A percentile compares a stretch with the other conserved stretches of the same genome.
Evolutionary conservation across 2,797 vertebrate genomes (phyloP).

Genomic region (Chaenodraco wilsoni): DNA sequence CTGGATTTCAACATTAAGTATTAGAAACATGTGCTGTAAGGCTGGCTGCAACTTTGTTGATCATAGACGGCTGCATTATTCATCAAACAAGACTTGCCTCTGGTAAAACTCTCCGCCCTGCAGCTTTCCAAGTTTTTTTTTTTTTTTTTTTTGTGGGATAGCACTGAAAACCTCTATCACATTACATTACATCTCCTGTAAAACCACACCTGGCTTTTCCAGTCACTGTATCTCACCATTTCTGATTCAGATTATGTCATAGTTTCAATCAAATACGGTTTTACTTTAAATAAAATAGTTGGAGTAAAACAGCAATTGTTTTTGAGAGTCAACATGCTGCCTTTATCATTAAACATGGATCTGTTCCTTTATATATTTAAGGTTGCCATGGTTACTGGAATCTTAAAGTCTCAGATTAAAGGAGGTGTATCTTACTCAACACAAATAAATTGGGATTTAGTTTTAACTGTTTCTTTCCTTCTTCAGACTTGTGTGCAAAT

Average conservation of each 20-base stretch:
- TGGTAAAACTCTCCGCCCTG: constrained; percentile 46
- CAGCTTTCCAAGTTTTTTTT: constrained; percentile 36
- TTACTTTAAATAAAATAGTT: constrained; percentile 13
- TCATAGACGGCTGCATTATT: constrained; percentile 67
- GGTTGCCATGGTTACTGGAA: constrained; percentile 60
- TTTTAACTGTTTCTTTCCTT: constrained; percentile 46
- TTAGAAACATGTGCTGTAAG: constrained; percentile 39
- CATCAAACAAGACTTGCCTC: constrained; percentile 61
- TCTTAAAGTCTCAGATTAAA: constrained; percentile 30
- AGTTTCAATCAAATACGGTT: constrained; percentile 13
- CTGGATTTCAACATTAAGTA: constrained; percentile 13
- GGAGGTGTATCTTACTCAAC: constrained; percentile 35
- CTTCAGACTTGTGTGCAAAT: constrained; percentile 38
- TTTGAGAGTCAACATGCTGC: not conserved
- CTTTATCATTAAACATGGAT: constrained; percentile 18
- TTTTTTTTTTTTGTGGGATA: constrained; percentile 30
- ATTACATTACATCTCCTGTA: not conserved
- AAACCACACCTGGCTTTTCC: constrained; percentile 45
- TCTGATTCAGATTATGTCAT: constrained; percentile 22
- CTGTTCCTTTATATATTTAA: constrained; percentile 28
- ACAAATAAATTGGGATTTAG: constrained; percentile 28
- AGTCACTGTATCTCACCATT: constrained; percentile 5
- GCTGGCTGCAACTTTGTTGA: constrained; percentile 49
- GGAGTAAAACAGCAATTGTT: constrained; percentile 6
- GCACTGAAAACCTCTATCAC: constrained; percentile 23